Percentiles rank a stretch among this genome's conserved stretches.
Evolutionary conservation across 2,113 vertebrate genomes (phyloP).

Genomic region (Grammomys surdaster): DNA sequence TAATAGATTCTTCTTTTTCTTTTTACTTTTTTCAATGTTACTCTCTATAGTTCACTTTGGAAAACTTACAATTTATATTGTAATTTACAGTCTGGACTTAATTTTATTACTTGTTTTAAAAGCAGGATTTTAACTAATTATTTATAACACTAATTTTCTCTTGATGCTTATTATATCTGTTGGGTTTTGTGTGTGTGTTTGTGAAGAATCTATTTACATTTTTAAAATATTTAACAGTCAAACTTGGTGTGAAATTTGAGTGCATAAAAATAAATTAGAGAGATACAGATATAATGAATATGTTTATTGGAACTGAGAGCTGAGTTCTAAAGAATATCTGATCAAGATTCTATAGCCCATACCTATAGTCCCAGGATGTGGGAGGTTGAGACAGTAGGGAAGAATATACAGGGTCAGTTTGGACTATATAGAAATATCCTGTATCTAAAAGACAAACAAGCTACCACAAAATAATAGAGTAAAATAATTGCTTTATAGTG

Average conservation of each 20-base stretch:
- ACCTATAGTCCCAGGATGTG: background rate
- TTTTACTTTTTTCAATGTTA: slow-evolving; percentile 4
- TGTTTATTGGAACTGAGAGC: background rate
- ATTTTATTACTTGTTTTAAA: background rate
- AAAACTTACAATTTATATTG: background rate
- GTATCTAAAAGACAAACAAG: background rate
- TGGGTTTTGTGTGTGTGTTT: background rate
- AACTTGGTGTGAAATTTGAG: slow-evolving; percentile 23
- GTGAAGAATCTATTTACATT: background rate
- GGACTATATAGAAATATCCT: background rate
- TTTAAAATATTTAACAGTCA: background rate
- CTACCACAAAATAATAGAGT: background rate
- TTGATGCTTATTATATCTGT: background rate
- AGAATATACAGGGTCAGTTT: background rate
- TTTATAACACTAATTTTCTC: background rate
- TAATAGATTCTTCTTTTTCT: background rate
- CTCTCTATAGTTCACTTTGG: background rate
- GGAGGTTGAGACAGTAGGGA: background rate
- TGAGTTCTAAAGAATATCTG: background rate
- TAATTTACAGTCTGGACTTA: background rate
- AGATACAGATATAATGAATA: background rate
- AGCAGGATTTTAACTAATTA: background rate
- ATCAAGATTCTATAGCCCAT: background rate
- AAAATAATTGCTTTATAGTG: background rate
- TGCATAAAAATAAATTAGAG: background rate